A percentile compares a stretch with the other conserved stretches of the same genome.
phyloP scores from a whole-genome alignment of 2,797 vertebrate genomes.

The Sebastes dallii region DNA sequence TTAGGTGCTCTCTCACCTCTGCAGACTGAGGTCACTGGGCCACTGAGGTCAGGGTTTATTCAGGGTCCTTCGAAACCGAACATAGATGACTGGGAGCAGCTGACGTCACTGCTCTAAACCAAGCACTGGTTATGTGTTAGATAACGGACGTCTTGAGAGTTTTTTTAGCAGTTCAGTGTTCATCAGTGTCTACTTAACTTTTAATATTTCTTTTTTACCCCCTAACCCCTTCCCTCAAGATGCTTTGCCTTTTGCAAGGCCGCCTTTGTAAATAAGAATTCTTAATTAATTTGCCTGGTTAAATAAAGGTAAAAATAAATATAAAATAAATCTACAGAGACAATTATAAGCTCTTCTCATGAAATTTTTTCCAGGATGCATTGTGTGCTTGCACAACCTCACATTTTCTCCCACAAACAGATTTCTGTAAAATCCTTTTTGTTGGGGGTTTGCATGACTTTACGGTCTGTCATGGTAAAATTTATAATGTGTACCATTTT shows the following conservation, averaged over 20 bases:
- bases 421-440: conserved; percentile 10
- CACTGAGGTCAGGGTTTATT: conserved; percentile 71
- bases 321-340: neutral
- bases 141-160: neutral
- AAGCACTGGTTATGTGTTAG: neutral
- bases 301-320: too few species aligned
- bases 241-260: too few species aligned
- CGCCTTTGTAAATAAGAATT: too few species aligned
- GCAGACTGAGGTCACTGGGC: conserved; percentile 65
- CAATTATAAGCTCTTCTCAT: neutral
- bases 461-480: neutral
- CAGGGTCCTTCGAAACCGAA: conserved; percentile 50
- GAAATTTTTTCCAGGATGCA: neutral
- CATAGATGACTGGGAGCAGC: conserved; percentile 26
- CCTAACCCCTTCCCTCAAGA: too few species aligned
- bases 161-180: neutral
- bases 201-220: too few species aligned
- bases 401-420: conserved; percentile 2
- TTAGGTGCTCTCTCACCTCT: conserved; percentile 79
- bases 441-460: conserved; percentile 13
- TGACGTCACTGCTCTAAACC: conserved; percentile 24
- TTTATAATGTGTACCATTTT: neutral
- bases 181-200: neutral
- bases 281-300: too few species aligned
- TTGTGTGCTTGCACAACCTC: conserved; percentile 17